Conservation (phyloP, 2,113 vertebrate genomes). For the Erythrocercus mccallii region DNA sequence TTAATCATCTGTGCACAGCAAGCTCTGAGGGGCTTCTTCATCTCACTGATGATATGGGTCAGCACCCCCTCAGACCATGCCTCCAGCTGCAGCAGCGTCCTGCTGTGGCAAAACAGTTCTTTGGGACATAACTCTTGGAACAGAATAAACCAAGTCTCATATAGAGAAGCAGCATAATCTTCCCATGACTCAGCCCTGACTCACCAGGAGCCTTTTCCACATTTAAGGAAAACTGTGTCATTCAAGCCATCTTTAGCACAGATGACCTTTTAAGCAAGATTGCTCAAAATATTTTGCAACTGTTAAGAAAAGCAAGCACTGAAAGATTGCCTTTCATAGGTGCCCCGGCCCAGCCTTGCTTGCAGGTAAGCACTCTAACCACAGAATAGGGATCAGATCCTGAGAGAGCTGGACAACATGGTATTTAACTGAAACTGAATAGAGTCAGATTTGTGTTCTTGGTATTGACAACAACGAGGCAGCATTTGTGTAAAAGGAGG, state of each 20-base stretch:
- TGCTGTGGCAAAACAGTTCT: background rate
- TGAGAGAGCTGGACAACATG: background rate
- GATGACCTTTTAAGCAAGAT: background rate
- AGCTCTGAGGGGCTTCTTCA: background rate
- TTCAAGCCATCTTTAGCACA: constrained; percentile 10
- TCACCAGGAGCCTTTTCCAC: constrained; percentile 12
- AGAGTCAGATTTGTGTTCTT: background rate
- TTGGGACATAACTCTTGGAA: background rate
- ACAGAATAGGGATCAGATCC: background rate
- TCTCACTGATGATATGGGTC: background rate
- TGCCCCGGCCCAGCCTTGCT: background rate
- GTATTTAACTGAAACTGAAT: background rate
- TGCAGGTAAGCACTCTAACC: background rate
- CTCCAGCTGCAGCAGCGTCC: background rate
- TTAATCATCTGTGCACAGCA: background rate
- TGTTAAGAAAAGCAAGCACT: background rate
- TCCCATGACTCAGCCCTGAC: constrained; percentile 23
- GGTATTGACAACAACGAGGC: background rate
- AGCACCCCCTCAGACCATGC: background rate
- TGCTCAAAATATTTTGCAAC: background rate
- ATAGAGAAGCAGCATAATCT: background rate
- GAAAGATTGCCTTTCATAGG: background rate
- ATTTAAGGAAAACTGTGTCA: background rate
- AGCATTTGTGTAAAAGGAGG: background rate
- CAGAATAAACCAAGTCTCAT: background rate